A percentile compares a stretch with the other conserved stretches of the same genome.
Evolutionary conservation across 2,113 vertebrate species (phyloP).

Genomic region (Budorcas taxicolor): DNA sequence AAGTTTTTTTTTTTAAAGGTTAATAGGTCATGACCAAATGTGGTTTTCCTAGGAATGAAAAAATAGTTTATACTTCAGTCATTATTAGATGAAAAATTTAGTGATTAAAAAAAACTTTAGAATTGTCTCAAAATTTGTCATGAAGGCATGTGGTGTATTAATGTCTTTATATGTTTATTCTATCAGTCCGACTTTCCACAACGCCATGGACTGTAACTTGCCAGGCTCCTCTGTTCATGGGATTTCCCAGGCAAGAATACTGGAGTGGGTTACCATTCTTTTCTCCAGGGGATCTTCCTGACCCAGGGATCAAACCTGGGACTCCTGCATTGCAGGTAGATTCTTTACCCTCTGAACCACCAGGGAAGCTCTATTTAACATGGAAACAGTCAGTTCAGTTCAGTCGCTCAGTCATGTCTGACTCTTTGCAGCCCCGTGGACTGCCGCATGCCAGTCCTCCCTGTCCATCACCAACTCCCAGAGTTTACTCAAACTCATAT

Average conservation of each 20-base stretch:
- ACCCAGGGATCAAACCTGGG: background rate
- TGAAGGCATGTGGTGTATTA: background rate
- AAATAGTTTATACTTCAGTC: background rate
- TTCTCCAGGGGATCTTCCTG: background rate
- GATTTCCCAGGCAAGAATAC: background rate
- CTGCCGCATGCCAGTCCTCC: background rate
- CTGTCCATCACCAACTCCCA: background rate
- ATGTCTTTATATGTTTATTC: background rate
- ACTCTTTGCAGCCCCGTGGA: background rate
- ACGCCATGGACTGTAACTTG: background rate
- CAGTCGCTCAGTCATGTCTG: background rate
- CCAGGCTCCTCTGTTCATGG: background rate
- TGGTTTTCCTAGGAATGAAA: background rate
- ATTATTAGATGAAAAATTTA: background rate
- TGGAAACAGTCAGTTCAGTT: background rate
- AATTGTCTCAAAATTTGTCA: background rate
- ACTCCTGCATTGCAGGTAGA: background rate
- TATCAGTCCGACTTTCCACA: background rate
- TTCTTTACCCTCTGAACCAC: background rate
- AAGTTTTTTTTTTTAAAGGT: background rate
- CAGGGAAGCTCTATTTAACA: background rate
- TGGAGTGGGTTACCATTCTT: background rate
- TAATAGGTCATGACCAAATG: background rate
- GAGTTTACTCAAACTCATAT: background rate
- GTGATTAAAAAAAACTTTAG: background rate